Conservation (phyloP, 2,797 vertebrate genomes). For the Chaetodon trifasciatus region DNA sequence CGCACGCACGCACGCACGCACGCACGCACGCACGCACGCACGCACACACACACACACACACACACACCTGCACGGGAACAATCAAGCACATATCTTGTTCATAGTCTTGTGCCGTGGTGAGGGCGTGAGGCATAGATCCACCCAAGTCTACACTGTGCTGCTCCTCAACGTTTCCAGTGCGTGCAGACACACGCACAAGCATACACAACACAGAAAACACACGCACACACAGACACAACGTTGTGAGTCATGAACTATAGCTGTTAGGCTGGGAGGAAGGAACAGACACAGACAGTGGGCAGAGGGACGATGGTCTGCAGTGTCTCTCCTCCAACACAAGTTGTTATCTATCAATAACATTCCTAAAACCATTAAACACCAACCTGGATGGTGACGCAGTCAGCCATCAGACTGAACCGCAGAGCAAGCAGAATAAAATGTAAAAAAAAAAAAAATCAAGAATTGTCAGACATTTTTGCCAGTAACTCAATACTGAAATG, state of each 20-base stretch:
- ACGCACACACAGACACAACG: constrained; percentile 19
- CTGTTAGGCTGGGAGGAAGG: constrained; percentile 30
- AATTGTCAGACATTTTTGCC: background rate
- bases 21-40: constrained; percentile 28
- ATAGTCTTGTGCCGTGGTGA: constrained; percentile 29
- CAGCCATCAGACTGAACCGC: background rate
- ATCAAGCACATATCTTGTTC: constrained; percentile 30
- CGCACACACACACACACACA: constrained; percentile 29
- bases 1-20: constrained; percentile 34
- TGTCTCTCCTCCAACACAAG: constrained; percentile 37
- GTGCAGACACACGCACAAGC: constrained; percentile 4
- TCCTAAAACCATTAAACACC: constrained; percentile 10
- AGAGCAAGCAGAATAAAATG: background rate
- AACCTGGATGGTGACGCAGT: constrained; percentile 7
- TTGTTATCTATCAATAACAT: constrained; percentile 24
- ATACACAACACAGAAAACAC: constrained; percentile 2
- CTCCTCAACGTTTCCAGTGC: constrained; percentile 41
- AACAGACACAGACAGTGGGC: constrained; percentile 32
- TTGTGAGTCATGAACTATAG: constrained; percentile 53
- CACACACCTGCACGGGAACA: constrained; percentile 13
- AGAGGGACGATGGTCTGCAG: constrained; percentile 42
- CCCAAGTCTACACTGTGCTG: constrained; percentile 27
- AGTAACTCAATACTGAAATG: background rate
- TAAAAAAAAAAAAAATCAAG: background rate
- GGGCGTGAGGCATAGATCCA: constrained; percentile 34